phyloP scores from a whole-genome alignment of 2,113 vertebrate genomes.

The Panthera leo region DNA sequence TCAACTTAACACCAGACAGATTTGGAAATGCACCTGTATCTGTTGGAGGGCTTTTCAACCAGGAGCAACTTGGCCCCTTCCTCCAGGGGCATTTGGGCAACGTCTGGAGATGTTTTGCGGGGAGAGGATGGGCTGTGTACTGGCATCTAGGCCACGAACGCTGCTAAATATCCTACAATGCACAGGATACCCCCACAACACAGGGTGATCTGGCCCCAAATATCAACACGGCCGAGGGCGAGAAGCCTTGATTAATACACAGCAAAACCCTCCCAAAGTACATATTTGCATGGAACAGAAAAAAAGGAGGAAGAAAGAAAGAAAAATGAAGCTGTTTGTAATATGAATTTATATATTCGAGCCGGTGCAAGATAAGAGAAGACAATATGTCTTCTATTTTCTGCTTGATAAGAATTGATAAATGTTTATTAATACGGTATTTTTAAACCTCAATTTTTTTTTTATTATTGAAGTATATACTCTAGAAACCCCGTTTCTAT shows the following conservation, averaged over 20 bases:
- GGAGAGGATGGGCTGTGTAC: fast-evolving
- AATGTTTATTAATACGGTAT: conserved; percentile 59
- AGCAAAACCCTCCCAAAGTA: background rate
- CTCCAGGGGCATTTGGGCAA: fast-evolving
- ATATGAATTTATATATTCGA: conserved; percentile 13
- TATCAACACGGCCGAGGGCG: fast-evolving
- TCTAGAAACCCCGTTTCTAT: background rate
- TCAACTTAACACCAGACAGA: background rate
- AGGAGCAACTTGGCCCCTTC: background rate
- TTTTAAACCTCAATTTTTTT: conserved; percentile 31
- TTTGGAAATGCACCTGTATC: fast-evolving
- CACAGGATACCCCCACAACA: fast-evolving
- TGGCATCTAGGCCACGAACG: fast-evolving
- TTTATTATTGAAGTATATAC: background rate
- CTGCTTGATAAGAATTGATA: conserved; percentile 49
- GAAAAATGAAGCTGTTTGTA: conserved; percentile 26
- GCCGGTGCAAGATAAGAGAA: conserved; percentile 24
- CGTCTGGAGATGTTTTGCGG: background rate
- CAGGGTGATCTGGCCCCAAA: fast-evolving
- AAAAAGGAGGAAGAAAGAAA: background rate
- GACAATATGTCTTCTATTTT: conserved; percentile 39
- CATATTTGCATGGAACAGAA: background rate
- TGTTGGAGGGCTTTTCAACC: fast-evolving
- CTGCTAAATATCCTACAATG: fast-evolving
- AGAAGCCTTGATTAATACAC: background rate